phyloP scores from a whole-genome alignment of 2,113 vertebrate genomes.

The Sclerurus mexicanus region DNA sequence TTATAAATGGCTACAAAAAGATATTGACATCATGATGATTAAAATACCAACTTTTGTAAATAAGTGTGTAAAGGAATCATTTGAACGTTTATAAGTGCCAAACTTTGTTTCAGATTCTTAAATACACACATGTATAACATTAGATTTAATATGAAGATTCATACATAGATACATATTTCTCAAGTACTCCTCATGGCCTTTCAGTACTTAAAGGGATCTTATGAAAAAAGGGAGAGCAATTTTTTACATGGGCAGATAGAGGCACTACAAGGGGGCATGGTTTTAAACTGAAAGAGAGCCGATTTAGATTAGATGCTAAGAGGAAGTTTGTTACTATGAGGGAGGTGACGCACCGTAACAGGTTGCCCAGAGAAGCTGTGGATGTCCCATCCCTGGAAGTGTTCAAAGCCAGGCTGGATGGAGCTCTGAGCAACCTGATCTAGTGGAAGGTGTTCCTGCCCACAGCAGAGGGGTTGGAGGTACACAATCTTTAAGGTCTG shows the following conservation, averaged over 20 bases:
- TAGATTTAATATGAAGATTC: background rate
- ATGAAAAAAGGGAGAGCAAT: background rate
- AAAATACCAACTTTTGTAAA: background rate
- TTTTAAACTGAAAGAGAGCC: background rate
- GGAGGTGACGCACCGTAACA: background rate
- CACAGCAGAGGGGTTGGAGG: background rate
- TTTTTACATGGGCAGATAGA: background rate
- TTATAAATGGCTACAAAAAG: background rate
- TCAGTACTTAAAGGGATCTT: background rate
- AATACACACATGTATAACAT: background rate
- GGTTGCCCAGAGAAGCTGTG: background rate
- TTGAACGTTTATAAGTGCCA: background rate
- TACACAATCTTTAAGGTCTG: background rate
- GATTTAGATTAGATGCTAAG: background rate
- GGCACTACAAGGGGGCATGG: background rate
- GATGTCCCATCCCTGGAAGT: background rate
- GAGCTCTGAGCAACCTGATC: background rate
- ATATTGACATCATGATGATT: background rate
- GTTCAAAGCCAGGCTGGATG: background rate
- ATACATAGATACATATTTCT: background rate
- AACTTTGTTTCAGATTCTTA: constrained; percentile 23
- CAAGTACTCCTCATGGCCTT: background rate
- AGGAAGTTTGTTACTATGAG: background rate
- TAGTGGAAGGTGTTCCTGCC: background rate
- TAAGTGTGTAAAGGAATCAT: background rate